These are phyloP conservation scores for Boloria euphrosyne DNA, from an alignment of 2,888 invertebrate genomes.

Conservation along the genomic window DNA sequence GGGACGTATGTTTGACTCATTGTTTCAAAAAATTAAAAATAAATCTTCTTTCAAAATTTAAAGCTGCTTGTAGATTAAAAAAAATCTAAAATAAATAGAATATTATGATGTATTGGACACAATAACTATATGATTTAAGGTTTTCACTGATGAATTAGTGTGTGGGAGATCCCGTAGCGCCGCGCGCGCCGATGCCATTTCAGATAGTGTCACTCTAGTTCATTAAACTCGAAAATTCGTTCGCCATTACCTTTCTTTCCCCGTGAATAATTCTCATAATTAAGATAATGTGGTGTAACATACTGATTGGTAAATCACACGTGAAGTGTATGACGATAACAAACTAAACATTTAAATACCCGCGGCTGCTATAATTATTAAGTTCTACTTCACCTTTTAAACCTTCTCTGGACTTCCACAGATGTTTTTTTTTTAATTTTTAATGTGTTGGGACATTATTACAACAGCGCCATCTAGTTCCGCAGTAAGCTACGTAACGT, in stretches of 20 bases:
- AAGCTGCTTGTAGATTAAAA: too few species aligned
- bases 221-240: conserved; percentile 47
- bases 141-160: conserved; percentile 2
- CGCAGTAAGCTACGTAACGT: too few species aligned
- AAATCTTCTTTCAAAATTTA: too few species aligned
- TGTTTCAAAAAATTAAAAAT: too few species aligned
- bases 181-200: conserved; percentile 22
- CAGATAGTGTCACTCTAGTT: conserved; percentile 42
- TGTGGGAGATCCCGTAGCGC: conserved; percentile 31
- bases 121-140: neutral
- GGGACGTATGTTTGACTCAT: too few species aligned
- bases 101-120: neutral
- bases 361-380: neutral
- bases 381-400: too few species aligned
- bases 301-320: conserved; percentile 10
- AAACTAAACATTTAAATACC: neutral
- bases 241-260: conserved; percentile 20
- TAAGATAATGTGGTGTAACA: neutral
- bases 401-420: too few species aligned
- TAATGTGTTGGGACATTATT: too few species aligned
- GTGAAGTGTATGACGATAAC: neutral
- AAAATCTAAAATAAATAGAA: neutral
- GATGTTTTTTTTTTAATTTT: too few species aligned
- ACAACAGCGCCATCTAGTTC: too few species aligned
- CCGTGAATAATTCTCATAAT: conserved; percentile 21